Percentiles rank a stretch among this genome's conserved stretches.
Conservation (phyloP, 1,140 invertebrate species). For the Conus ventricosus region DNA sequence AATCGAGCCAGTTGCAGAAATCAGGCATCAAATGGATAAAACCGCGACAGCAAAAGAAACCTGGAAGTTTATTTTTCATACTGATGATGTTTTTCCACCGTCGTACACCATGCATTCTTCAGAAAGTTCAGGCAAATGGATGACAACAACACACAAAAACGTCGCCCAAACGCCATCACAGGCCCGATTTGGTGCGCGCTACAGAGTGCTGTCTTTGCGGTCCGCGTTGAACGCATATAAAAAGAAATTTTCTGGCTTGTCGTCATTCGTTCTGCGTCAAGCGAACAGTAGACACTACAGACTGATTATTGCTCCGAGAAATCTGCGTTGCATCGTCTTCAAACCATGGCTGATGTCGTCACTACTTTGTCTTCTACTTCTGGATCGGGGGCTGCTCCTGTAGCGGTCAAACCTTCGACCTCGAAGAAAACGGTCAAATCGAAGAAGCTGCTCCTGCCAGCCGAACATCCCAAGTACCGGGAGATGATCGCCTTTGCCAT, state of each 20-base stretch:
- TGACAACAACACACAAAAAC: slow-evolving; percentile 16
- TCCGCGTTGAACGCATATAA: not conserved
- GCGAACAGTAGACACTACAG: no score
- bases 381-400: not conserved
- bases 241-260: not conserved
- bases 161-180: not conserved
- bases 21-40: not conserved
- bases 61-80: not conserved
- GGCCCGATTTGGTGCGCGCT: not conserved
- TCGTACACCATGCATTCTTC: no score
- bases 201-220: slow-evolving; percentile 17
- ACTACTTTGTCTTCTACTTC: slow-evolving; percentile 22
- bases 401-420: not conserved
- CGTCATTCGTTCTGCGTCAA: not conserved
- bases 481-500: slow-evolving; percentile 59
- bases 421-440: not conserved
- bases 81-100: not conserved
- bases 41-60: not conserved
- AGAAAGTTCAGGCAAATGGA: not conserved
- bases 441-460: slow-evolving; percentile 44
- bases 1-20: not conserved
- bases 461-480: slow-evolving; percentile 57
- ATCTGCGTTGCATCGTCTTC: not conserved
- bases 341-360: slow-evolving; percentile 33
- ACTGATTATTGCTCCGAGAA: not conserved